phyloP scores from a whole-genome alignment of 2,888 invertebrate species.

The Acronicta alni region DNA sequence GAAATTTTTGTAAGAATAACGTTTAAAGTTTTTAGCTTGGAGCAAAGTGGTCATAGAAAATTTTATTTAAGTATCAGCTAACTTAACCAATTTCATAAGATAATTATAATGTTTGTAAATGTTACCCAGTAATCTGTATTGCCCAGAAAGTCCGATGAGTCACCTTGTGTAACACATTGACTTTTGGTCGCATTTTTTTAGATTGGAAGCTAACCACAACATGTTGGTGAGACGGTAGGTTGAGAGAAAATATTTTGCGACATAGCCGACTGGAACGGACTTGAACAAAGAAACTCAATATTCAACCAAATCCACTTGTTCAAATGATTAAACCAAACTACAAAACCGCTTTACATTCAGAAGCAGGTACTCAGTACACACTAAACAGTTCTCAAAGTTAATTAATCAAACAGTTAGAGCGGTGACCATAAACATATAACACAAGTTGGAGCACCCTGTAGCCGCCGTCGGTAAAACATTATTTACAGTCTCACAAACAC shows the following conservation, averaged over 20 bases:
- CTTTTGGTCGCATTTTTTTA: too few species aligned
- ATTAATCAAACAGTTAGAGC: conserved; percentile 48
- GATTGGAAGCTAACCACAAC: too few species aligned
- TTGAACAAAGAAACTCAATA: too few species aligned
- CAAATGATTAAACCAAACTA: conserved; percentile 1
- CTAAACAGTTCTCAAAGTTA: conserved; percentile 44
- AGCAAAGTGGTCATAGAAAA: not conserved
- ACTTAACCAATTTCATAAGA: too few species aligned
- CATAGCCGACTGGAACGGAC: too few species aligned
- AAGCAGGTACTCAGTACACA: conserved; percentile 32
- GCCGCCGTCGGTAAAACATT: conserved; percentile 50
- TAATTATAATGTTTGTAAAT: too few species aligned
- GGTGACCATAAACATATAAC: conserved; percentile 50
- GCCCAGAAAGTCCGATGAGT: too few species aligned
- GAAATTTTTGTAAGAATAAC: conserved; percentile 21
- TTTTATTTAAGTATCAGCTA: not conserved
- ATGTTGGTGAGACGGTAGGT: too few species aligned
- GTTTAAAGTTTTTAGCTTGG: not conserved
- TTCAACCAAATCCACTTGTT: conserved; percentile 7
- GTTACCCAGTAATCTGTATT: too few species aligned
- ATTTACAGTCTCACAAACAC: conserved; percentile 50
- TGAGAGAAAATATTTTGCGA: too few species aligned
- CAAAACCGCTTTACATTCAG: conserved; percentile 31
- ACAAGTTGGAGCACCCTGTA: conserved; percentile 47
- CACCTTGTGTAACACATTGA: too few species aligned